phyloP scores from a whole-genome alignment of 2,888 invertebrate species.

The Tricholauxania praeusta region DNA sequence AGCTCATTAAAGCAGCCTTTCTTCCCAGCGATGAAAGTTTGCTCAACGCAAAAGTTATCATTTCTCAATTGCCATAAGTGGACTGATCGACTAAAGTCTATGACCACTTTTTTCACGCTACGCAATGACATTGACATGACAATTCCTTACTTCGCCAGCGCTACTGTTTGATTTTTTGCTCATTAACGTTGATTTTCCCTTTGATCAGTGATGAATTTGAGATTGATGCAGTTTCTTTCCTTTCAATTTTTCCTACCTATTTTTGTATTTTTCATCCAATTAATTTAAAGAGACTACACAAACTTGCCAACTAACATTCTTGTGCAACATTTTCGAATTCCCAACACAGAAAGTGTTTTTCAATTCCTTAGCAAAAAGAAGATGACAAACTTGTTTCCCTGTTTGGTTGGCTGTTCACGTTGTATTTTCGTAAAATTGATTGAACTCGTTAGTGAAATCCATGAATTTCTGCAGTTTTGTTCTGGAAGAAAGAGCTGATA shows the following conservation, averaged over 20 bases:
- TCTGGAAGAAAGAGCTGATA: constrained; percentile 3
- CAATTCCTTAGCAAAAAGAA: constrained; percentile 14
- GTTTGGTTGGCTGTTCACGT: not conserved
- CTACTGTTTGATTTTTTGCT: constrained; percentile 2
- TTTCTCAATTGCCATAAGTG: too few species aligned
- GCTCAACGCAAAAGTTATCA: too few species aligned
- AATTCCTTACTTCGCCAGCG: too few species aligned
- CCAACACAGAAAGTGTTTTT: constrained; percentile 27
- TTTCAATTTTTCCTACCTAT: not conserved
- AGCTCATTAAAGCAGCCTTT: too few species aligned
- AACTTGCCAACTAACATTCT: constrained; percentile 16
- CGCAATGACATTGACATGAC: too few species aligned
- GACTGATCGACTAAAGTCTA: too few species aligned
- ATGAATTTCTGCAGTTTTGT: constrained; percentile 4
- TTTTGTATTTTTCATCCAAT: constrained; percentile 18
- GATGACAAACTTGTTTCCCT: not conserved
- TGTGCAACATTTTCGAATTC: not conserved
- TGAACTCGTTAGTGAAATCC: constrained; percentile 27
- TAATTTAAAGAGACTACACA: not conserved
- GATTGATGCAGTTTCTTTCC: constrained; percentile 4
- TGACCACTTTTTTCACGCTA: too few species aligned
- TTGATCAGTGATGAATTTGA: not conserved
- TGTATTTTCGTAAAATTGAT: constrained; percentile 16
- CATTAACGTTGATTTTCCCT: constrained; percentile 6
- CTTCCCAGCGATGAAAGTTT: too few species aligned